Evolutionary conservation across 2,113 vertebrate genomes (phyloP), one percentile per base, ranked within the genome.

Genomic region (Thunnus thynnus): DNA sequence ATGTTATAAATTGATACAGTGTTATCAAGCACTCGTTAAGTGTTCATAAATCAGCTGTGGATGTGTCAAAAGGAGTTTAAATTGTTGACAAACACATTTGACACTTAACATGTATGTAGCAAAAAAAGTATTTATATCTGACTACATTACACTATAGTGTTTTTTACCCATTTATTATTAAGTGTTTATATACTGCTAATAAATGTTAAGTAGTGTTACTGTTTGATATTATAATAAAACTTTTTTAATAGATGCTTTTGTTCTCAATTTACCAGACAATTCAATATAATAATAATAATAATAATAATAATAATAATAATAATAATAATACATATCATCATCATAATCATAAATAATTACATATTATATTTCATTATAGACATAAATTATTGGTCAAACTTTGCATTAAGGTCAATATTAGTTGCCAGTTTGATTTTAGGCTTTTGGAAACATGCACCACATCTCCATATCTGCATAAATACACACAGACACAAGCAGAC

Each of bases 381-480:
- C 8, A 41, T 9, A 5, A 58, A 47, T 2, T 50, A 25, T 48
- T 27, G 8, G 32, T 76, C 61, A 79, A 41, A 69, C 22, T 8
- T 66, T 72, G 78, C 30, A 61, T 60, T 41, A 2, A 57, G 55
- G 22, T 76, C 57, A 50, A 41, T 20, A 41, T 81, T 54, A 61
- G 80, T 75, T 74, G 66, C 2, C 46, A 65, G 36, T 9, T 58
- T 11, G 18, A 51, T 47, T 77, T 77, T 11, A 41, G 5, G 14
- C 22, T 74, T 80, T 74, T 47, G 69, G 72, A 67, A 76, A 63
- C 48, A 32, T 60, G 60, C 55, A 20, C 25, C 65, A 64, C 80
- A 69, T 79, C 76, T 78, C 46, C 52, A 79, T 52, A 75, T 83
- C 67, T 61, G 50, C 57, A 70, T 16, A 77, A 54, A 62, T 10